A percentile compares a stretch with the other conserved stretches of the same genome.
These are phyloP conservation scores for Lapara coniferarum DNA, from an alignment of 2,888 invertebrate species.

Conservation along the genomic window DNA sequence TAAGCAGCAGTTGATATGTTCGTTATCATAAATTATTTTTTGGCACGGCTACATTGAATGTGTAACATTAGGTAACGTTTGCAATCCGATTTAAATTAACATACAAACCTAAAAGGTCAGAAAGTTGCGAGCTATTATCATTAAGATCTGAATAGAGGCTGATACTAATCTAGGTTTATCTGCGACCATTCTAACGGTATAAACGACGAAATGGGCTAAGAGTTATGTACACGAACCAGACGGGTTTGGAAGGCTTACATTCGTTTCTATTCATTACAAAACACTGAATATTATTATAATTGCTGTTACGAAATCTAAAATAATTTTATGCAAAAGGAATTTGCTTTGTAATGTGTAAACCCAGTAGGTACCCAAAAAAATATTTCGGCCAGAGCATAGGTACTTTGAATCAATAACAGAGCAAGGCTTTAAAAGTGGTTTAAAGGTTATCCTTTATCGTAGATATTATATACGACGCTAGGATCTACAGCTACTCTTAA, in stretches of 20 bases:
- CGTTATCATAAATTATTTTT: background rate
- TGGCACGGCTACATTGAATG: background rate
- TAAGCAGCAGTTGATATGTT: slow-evolving; percentile 40
- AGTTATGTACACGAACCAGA: slow-evolving; percentile 28
- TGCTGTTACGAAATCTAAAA: background rate
- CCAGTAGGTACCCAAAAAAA: too few species aligned
- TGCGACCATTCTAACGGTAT: slow-evolving; percentile 1
- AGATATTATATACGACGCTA: slow-evolving; percentile 58
- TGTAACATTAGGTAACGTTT: background rate
- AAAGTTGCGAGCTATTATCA: background rate
- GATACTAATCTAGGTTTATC: slow-evolving; percentile 13
- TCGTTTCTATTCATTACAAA: background rate
- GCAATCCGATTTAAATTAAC: background rate
- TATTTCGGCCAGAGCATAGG: too few species aligned
- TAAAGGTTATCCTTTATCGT: slow-evolving; percentile 55
- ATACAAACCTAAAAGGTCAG: background rate
- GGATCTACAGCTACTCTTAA: slow-evolving; percentile 51
- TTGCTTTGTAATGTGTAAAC: slow-evolving; percentile 51
- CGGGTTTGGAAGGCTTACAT: slow-evolving; percentile 3
- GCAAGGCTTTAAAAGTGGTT: slow-evolving; percentile 26
- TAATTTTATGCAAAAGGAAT: slow-evolving; percentile 50
- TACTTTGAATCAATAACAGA: slow-evolving; percentile 41
- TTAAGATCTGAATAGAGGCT: background rate
- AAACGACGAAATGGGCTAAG: slow-evolving; percentile 12
- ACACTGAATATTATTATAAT: slow-evolving; percentile 2